Evolutionary conservation across 2,113 vertebrate genomes (phyloP).

Genomic region (Brevimyrus niger): DNA sequence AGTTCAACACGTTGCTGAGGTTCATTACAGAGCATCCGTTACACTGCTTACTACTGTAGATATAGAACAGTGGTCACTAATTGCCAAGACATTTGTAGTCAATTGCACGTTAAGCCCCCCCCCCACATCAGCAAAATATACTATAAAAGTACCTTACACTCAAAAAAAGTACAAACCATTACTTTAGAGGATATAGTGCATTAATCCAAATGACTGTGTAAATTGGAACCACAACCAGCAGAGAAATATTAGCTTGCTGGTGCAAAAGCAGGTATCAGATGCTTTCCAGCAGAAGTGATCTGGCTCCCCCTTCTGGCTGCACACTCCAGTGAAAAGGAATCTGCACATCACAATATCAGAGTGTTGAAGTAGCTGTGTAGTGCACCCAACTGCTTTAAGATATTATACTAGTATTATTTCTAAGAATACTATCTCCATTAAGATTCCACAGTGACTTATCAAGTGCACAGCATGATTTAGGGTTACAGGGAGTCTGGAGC

Average conservation of each 20-base stretch:
- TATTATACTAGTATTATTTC: not conserved
- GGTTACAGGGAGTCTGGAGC: not conserved
- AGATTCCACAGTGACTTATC: not conserved
- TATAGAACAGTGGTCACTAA: not conserved
- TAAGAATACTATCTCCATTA: not conserved
- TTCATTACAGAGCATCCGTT: not conserved
- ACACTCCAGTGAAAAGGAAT: not conserved
- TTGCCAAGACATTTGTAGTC: not conserved
- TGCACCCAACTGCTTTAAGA: not conserved
- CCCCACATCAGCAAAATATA: not conserved
- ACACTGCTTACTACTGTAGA: not conserved
- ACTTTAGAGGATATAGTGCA: not conserved
- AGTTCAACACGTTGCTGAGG: not conserved
- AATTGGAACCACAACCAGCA: not conserved
- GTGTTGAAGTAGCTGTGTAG: not conserved
- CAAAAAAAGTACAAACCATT: not conserved
- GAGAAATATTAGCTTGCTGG: not conserved
- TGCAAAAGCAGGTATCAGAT: not conserved
- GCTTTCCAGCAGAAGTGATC: not conserved
- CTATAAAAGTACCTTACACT: not conserved
- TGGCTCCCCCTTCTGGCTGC: conserved; percentile 23
- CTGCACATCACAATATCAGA: not conserved
- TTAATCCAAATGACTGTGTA: not conserved
- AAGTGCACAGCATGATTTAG: not conserved
- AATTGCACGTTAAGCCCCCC: not conserved